Percentiles rank a stretch among this genome's conserved stretches.
Evolutionary conservation across 2,888 invertebrate genomes (phyloP).

Genomic region (Tricholauxania praeusta): DNA sequence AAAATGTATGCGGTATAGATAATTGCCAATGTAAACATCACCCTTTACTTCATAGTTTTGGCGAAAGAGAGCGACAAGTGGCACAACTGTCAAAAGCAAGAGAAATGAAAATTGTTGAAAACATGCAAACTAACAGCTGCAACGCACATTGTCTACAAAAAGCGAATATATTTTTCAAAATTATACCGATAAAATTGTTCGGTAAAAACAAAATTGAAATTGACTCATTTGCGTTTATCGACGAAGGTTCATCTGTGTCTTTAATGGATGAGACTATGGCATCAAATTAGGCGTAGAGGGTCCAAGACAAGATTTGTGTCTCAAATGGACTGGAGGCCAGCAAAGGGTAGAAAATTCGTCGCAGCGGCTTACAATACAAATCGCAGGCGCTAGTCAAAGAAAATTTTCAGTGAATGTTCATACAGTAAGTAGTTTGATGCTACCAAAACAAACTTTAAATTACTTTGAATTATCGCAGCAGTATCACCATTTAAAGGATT

Average conservation of each 20-base stretch:
- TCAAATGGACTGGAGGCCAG: slow-evolving; percentile 29
- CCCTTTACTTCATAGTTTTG: slow-evolving; percentile 20
- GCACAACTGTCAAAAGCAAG: slow-evolving; percentile 12
- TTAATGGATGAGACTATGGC: slow-evolving; percentile 25
- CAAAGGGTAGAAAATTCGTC: slow-evolving; percentile 8
- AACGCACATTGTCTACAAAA: slow-evolving; percentile 27
- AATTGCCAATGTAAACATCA: slow-evolving; percentile 24
- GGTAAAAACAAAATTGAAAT: slow-evolving; percentile 25
- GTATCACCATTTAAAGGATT: slow-evolving; percentile 16
- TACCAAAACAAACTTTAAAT: slow-evolving; percentile 25
- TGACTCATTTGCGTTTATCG: slow-evolving; percentile 28
- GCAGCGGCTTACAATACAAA: slow-evolving; percentile 7
- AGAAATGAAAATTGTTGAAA: slow-evolving; percentile 6
- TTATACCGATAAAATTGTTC: slow-evolving; percentile 21
- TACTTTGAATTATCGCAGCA: background rate
- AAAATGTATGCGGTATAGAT: slow-evolving; percentile 7
- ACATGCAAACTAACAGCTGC: slow-evolving; percentile 1
- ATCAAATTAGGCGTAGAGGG: slow-evolving; percentile 9
- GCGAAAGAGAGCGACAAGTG: background rate
- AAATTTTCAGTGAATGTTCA: background rate
- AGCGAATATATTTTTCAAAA: slow-evolving; percentile 26
- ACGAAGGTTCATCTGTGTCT: slow-evolving; percentile 22
- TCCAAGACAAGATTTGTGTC: slow-evolving; percentile 8
- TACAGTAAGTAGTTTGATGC: slow-evolving; percentile 25
- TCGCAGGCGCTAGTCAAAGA: background rate